Conservation (phyloP, 2,113 vertebrate genomes). For the Centropus bengalensis region DNA sequence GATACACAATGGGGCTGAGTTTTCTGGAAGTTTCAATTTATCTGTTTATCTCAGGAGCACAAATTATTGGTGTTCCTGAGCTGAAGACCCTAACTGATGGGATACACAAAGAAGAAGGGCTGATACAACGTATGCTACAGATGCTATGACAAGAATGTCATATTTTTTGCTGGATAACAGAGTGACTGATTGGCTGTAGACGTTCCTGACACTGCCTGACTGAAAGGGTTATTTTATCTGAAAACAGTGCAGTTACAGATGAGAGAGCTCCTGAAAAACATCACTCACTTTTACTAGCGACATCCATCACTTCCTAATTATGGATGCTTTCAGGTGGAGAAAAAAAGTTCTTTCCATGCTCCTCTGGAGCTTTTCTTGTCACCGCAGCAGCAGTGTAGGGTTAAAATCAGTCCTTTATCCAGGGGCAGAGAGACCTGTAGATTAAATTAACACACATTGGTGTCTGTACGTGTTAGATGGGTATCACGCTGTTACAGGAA, state of each 20-base stretch:
- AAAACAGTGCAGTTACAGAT: slow-evolving; percentile 70
- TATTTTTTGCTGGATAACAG: slow-evolving; percentile 23
- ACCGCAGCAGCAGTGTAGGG: not conserved
- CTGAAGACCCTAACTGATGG: not conserved
- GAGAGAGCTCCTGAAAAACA: slow-evolving; percentile 57
- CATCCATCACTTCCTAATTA: slow-evolving; percentile 72
- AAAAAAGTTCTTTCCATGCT: slow-evolving; percentile 18
- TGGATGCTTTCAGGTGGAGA: slow-evolving; percentile 41
- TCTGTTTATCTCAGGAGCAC: not conserved
- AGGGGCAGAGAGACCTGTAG: not conserved
- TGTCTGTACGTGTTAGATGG: not conserved
- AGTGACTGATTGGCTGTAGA: slow-evolving; percentile 62
- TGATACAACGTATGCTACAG: not conserved
- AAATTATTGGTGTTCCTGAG: not conserved
- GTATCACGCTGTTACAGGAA: not conserved
- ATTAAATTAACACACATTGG: not conserved
- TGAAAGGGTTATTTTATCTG: slow-evolving; percentile 73
- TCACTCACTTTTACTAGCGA: slow-evolving; percentile 57
- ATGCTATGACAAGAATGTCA: slow-evolving; percentile 18
- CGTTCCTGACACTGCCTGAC: slow-evolving; percentile 62
- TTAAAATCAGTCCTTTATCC: slow-evolving; percentile 8
- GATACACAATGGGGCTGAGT: not conserved
- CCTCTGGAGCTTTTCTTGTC: slow-evolving; percentile 13
- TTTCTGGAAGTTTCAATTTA: not conserved
- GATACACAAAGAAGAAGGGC: not conserved